phyloP scores from a whole-genome alignment of 1,140 invertebrate species.

The Pinna nobilis region DNA sequence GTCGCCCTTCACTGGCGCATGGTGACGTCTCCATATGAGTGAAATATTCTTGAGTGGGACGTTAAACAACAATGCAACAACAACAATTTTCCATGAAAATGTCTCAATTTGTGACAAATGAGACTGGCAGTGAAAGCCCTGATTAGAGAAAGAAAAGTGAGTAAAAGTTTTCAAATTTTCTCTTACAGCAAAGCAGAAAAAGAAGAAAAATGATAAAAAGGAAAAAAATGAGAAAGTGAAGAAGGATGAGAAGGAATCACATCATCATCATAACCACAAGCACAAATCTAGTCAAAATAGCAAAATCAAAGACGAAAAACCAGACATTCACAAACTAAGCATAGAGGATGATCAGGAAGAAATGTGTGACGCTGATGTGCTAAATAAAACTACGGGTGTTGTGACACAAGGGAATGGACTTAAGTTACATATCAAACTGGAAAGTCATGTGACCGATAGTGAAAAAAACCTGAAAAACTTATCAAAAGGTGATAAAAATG shows the following conservation, averaged over 20 bases:
- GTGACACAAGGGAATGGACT: slow-evolving; percentile 45
- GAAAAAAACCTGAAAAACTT: slow-evolving; percentile 25
- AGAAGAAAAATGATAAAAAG: slow-evolving; percentile 40
- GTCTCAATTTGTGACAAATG: no score
- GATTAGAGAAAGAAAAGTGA: background rate
- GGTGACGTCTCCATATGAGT: no score
- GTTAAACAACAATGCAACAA: no score
- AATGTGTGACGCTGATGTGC: slow-evolving; percentile 33
- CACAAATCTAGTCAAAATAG: slow-evolving; percentile 46
- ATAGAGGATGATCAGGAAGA: slow-evolving; percentile 41
- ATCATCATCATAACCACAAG: slow-evolving; percentile 79
- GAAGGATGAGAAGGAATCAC: slow-evolving; percentile 57
- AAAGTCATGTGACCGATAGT: slow-evolving; percentile 5
- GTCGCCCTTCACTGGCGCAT: no score
- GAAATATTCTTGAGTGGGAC: no score
- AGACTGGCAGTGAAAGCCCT: no score
- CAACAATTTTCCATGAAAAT: no score
- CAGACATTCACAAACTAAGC: slow-evolving; percentile 6
- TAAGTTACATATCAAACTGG: slow-evolving; percentile 52
- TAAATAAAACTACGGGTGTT: slow-evolving; percentile 24
- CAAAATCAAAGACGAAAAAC: slow-evolving; percentile 29
- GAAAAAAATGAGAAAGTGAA: slow-evolving; percentile 40
- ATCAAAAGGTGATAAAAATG: slow-evolving; percentile 35
- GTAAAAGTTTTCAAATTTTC: background rate
- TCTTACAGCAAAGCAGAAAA: slow-evolving; percentile 37